phyloP scores from a whole-genome alignment of 2,113 vertebrate species.

The Mionectes macconnelli region DNA sequence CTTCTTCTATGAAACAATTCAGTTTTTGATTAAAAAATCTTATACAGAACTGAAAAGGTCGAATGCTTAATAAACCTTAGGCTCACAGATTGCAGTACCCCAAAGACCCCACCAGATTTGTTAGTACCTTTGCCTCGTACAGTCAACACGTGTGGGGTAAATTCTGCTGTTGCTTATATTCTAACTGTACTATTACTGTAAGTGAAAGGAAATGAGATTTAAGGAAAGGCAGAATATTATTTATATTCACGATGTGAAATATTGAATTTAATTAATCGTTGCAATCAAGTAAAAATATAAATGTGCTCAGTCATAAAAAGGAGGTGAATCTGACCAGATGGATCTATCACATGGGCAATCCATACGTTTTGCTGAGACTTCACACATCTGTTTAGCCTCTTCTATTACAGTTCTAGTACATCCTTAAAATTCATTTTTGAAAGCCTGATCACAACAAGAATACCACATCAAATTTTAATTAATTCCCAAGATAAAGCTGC shows the following conservation, averaged over 20 bases:
- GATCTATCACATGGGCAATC: background rate
- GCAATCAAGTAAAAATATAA: background rate
- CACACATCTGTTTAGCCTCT: background rate
- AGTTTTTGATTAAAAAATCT: background rate
- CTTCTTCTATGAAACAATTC: background rate
- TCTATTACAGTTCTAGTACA: background rate
- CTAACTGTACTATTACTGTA: background rate
- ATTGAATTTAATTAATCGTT: background rate
- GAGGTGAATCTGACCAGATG: background rate
- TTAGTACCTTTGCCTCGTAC: background rate
- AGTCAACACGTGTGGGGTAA: accelerated
- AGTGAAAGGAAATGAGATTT: background rate
- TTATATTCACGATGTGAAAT: background rate
- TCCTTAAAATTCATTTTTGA: background rate
- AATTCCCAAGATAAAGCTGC: background rate
- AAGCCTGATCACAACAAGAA: background rate
- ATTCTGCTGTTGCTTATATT: background rate
- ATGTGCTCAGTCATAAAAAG: background rate
- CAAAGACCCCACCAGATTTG: background rate
- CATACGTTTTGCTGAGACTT: background rate
- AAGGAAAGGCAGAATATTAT: background rate
- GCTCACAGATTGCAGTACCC: background rate
- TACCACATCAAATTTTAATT: conserved; percentile 21
- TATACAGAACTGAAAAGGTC: background rate
- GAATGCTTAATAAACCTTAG: background rate